Conservation (phyloP, 2,888 invertebrate species). For the Drosophila multiciliata region DNA sequence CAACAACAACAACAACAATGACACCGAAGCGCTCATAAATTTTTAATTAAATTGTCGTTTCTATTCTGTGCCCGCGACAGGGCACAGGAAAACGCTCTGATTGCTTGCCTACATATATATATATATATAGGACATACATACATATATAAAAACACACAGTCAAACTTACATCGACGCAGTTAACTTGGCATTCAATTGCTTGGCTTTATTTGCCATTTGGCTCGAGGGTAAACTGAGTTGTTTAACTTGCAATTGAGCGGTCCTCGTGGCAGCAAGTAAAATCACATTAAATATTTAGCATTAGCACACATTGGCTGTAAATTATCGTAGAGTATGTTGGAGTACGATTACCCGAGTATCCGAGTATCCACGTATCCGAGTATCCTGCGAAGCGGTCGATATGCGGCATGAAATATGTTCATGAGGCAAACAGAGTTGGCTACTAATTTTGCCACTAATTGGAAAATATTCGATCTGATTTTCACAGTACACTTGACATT, state of each 20-base stretch:
- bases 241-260: constrained; percentile 67
- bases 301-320: constrained; percentile 41
- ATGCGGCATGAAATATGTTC: background rate
- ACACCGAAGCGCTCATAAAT: constrained; percentile 68
- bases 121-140: background rate
- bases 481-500: background rate
- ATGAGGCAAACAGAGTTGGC: background rate
- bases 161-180: constrained; percentile 10
- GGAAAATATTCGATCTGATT: background rate
- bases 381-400: constrained; percentile 13
- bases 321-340: constrained; percentile 17
- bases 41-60: constrained; percentile 71
- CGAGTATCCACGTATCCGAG: background rate
- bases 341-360: constrained; percentile 2
- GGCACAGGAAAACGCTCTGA: constrained; percentile 64
- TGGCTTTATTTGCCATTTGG: constrained; percentile 45
- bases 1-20: constrained; percentile 32
- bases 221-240: constrained; percentile 69
- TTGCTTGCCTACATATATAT: constrained; percentile 43
- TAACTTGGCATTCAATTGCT: constrained; percentile 50
- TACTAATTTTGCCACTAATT: background rate
- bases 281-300: constrained; percentile 53
- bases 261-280: constrained; percentile 31
- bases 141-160: background rate
- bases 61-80: constrained; percentile 32